These are phyloP conservation scores for Merodon equestris DNA, from an alignment of 2,888 invertebrate genomes.

Conservation along the genomic window DNA sequence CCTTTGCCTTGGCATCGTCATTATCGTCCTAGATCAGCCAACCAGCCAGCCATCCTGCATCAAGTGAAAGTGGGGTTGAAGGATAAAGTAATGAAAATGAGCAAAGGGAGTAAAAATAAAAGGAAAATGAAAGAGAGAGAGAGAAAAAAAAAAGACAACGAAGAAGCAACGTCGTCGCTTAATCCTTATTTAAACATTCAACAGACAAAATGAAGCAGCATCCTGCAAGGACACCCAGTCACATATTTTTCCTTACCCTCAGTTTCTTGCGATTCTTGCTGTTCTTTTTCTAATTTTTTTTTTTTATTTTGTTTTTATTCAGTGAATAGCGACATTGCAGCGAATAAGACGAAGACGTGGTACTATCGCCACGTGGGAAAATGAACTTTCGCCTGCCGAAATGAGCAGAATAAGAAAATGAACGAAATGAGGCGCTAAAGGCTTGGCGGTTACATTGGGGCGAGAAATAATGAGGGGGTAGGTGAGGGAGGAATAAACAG, in stretches of 20 bases:
- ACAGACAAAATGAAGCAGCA: constrained; percentile 68
- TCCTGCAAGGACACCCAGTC: constrained; percentile 59
- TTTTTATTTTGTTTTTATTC: constrained; percentile 45
- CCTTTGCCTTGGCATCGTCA: constrained; percentile 38
- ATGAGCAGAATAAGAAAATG: constrained; percentile 29
- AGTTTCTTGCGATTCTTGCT: constrained; percentile 26
- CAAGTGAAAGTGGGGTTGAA: constrained; percentile 67
- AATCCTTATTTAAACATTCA: constrained; percentile 69
- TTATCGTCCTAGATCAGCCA: constrained; percentile 25
- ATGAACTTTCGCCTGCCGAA: constrained; percentile 55
- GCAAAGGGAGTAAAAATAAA: constrained; percentile 45
- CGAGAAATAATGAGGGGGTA: constrained; percentile 35
- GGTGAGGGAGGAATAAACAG: background rate
- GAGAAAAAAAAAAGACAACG: constrained; percentile 21
- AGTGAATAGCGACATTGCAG: constrained; percentile 48
- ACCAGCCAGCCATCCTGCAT: constrained; percentile 4
- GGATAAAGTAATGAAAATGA: constrained; percentile 68
- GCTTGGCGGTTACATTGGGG: constrained; percentile 24
- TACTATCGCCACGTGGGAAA: constrained; percentile 61
- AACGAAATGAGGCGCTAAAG: constrained; percentile 30
- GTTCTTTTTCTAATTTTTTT: constrained; percentile 19
- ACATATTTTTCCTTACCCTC: constrained; percentile 39
- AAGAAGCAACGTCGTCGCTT: constrained; percentile 48
- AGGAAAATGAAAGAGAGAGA: constrained; percentile 17
- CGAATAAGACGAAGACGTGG: constrained; percentile 25